Conservation (phyloP, 1,140 invertebrate species). For the Heliconius melpomene region DNA sequence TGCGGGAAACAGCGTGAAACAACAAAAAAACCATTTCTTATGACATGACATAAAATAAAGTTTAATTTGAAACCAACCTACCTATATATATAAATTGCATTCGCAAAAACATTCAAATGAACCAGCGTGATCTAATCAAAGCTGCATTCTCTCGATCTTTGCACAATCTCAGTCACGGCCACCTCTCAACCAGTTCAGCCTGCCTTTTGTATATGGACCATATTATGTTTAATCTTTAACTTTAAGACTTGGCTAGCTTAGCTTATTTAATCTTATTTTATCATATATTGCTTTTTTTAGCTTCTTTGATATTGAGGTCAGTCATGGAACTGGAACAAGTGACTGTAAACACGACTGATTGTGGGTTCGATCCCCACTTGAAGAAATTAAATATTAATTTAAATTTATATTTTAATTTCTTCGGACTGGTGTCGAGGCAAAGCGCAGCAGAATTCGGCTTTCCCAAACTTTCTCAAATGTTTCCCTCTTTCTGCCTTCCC, state of each 20-base stretch:
- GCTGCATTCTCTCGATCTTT: constrained; percentile 37
- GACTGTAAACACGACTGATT: no score
- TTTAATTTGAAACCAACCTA: constrained; percentile 3
- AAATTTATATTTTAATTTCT: no score
- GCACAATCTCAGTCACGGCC: constrained; percentile 39
- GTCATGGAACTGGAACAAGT: no score
- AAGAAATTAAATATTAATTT: no score
- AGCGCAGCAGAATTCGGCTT: no score
- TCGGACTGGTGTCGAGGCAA: no score
- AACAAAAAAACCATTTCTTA: no score
- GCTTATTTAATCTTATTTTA: background rate
- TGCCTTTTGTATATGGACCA: background rate
- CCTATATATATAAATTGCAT: constrained; percentile 3
- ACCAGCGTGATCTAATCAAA: constrained; percentile 33
- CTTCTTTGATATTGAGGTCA: background rate
- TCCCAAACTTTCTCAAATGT: no score
- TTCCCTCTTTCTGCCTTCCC: no score
- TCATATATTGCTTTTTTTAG: background rate
- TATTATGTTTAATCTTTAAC: constrained; percentile 2
- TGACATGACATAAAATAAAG: no score
- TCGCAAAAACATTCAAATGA: constrained; percentile 26
- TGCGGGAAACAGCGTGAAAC: no score
- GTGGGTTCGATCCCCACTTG: no score
- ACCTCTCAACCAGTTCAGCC: constrained; percentile 24
- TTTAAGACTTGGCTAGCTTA: background rate